Percentiles rank a stretch among this genome's conserved stretches.
Conservation (phyloP, 2,888 invertebrate genomes). For the Amphimallon solstitiale region DNA sequence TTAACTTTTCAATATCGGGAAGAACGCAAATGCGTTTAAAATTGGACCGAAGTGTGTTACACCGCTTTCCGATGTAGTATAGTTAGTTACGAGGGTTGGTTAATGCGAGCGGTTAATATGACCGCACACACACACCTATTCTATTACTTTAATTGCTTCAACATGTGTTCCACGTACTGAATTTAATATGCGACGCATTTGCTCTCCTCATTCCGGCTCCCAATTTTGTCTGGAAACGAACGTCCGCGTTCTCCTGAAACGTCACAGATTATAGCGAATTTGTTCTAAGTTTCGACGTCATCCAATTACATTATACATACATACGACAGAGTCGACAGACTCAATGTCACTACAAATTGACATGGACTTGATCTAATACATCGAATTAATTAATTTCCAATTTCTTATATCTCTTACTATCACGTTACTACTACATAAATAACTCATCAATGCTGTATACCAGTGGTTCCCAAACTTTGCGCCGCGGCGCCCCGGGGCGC, state of each 20-base stretch:
- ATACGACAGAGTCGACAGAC: no score
- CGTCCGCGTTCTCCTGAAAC: not conserved
- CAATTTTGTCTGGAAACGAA: slow-evolving; percentile 12
- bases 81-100: slow-evolving; percentile 28
- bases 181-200: slow-evolving; percentile 58
- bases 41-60: slow-evolving; percentile 27
- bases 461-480: no score
- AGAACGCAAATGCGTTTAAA: slow-evolving; percentile 25
- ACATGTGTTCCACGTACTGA: slow-evolving; percentile 57
- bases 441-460: no score
- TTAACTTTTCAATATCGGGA: not conserved
- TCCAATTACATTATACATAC: no score
- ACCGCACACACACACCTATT: slow-evolving; percentile 55
- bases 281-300: no score
- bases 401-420: no score
- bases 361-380: no score
- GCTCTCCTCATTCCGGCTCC: slow-evolving; percentile 35
- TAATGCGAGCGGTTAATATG: slow-evolving; percentile 39
- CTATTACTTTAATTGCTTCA: slow-evolving; percentile 58
- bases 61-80: slow-evolving; percentile 21
- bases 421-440: no score
- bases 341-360: no score
- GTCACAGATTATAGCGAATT: no score
- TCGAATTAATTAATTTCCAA: no score
- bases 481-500: no score